These are phyloP conservation scores for Ephestia elutella DNA, from an alignment of 1,140 invertebrate genomes.

Conservation along the genomic window DNA sequence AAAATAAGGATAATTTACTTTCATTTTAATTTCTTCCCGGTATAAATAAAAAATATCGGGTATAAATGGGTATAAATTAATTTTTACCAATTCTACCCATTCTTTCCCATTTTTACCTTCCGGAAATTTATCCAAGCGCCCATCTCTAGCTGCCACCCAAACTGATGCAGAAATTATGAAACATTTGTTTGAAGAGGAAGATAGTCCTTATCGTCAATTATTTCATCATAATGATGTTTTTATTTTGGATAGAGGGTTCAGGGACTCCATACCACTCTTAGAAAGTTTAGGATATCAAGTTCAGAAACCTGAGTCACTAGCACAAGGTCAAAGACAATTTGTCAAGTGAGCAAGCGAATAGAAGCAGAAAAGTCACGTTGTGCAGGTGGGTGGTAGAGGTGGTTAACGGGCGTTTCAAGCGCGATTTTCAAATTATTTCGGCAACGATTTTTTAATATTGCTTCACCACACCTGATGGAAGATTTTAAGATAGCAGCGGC, in stretches of 20 bases:
- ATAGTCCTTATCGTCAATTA: background rate
- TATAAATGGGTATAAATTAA: too few species aligned
- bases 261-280: slow-evolving; percentile 2
- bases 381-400: slow-evolving; percentile 16
- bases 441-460: slow-evolving; percentile 13
- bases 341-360: slow-evolving; percentile 9
- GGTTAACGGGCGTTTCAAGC: too few species aligned
- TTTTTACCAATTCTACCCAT: too few species aligned
- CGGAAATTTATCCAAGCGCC: too few species aligned
- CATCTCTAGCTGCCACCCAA: too few species aligned
- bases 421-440: slow-evolving; percentile 17
- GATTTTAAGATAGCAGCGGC: slow-evolving; percentile 8
- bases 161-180: slow-evolving; percentile 8
- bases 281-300: slow-evolving; percentile 12
- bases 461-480: slow-evolving; percentile 3
- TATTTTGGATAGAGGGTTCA: too few species aligned
- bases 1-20: too few species aligned
- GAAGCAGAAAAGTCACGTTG: slow-evolving; percentile 4
- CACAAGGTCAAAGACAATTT: slow-evolving; percentile 15
- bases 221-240: slow-evolving; percentile 4
- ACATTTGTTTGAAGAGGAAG: background rate
- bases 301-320: slow-evolving; percentile 17
- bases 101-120: too few species aligned
- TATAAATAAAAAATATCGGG: too few species aligned
- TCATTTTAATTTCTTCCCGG: too few species aligned